Evolutionary conservation across 2,113 vertebrate species (phyloP).

Genomic region (Daubentonia madagascariensis): DNA sequence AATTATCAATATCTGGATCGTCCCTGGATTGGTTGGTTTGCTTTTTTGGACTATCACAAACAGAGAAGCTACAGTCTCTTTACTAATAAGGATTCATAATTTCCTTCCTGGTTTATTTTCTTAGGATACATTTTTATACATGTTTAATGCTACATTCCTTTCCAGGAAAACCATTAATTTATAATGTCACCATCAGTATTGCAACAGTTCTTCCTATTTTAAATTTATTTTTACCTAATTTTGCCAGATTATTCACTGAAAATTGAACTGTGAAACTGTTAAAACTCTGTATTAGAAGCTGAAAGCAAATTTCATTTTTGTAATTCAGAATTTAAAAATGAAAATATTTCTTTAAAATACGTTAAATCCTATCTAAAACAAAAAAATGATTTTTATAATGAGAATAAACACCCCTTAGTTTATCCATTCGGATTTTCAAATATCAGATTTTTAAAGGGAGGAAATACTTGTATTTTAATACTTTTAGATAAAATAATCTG

Average conservation of each 20-base stretch:
- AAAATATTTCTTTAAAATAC: conserved; percentile 10
- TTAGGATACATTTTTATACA: background rate
- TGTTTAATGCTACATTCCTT: background rate
- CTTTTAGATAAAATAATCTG: background rate
- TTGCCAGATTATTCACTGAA: conserved; percentile 15
- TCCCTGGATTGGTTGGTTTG: background rate
- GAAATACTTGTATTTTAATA: background rate
- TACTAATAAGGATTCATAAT: background rate
- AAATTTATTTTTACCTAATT: background rate
- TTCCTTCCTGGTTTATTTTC: background rate
- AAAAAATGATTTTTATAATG: background rate
- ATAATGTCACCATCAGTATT: background rate
- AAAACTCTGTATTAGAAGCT: background rate
- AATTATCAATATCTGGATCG: background rate
- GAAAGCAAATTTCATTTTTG: background rate
- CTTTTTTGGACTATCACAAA: background rate
- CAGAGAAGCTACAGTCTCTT: background rate
- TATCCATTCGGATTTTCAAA: background rate
- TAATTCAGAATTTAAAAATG: background rate
- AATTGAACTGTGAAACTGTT: conserved; percentile 17
- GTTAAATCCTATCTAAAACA: background rate
- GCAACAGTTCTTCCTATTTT: background rate
- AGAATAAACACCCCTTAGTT: background rate
- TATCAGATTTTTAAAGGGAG: background rate
- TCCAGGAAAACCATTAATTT: background rate